Percentiles rank a stretch among this genome's conserved stretches.
These are phyloP conservation scores for Pica pica DNA, from an alignment of 2,113 vertebrate species.

Conservation along the genomic window DNA sequence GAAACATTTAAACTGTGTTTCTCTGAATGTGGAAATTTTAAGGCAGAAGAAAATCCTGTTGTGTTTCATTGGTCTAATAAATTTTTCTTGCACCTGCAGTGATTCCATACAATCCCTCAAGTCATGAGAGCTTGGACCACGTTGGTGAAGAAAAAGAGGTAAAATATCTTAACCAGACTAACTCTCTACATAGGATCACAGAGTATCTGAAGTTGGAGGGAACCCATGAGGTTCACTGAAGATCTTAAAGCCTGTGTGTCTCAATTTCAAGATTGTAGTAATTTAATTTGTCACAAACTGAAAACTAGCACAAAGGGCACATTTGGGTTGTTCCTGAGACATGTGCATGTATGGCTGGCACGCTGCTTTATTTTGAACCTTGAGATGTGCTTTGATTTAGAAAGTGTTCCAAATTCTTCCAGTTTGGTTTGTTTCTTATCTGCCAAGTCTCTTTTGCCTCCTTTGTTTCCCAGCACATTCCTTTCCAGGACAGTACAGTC, in stretches of 20 bases:
- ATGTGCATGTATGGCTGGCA: neutral
- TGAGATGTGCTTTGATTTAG: neutral
- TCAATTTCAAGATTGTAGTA: neutral
- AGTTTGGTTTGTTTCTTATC: neutral
- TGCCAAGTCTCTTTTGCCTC: neutral
- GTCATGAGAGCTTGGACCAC: slow-evolving; percentile 89
- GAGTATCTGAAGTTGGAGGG: neutral
- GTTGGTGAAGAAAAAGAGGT: slow-evolving; percentile 97
- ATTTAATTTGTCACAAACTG: neutral
- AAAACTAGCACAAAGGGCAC: neutral
- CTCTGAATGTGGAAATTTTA: neutral
- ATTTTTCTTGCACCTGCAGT: slow-evolving; percentile 58
- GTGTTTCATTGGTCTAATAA: rapidly evolving
- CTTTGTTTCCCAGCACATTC: neutral
- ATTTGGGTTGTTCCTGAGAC: neutral
- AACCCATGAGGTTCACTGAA: neutral
- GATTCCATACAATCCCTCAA: slow-evolving; percentile 88
- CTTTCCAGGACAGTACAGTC: neutral
- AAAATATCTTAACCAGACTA: neutral
- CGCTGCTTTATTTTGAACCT: neutral
- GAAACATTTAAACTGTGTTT: neutral
- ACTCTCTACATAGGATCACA: neutral
- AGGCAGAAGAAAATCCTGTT: neutral
- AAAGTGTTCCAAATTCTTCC: neutral
- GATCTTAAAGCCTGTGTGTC: neutral